Conservation (phyloP, 2,797 vertebrate genomes). For the Oreochromis mossambicus region DNA sequence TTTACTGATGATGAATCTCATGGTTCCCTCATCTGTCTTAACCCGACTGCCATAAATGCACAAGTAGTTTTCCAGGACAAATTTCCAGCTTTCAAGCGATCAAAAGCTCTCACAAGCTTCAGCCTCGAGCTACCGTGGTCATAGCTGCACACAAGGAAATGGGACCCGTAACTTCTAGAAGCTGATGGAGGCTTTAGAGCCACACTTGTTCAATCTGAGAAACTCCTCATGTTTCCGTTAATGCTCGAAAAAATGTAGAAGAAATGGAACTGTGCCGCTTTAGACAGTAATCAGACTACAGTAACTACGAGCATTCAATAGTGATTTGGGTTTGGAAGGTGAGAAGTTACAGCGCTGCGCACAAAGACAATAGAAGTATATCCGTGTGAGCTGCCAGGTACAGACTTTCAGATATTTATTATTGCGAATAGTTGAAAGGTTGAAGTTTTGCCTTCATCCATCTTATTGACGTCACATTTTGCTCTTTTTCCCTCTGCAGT, state of each 20-base stretch:
- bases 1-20: not conserved
- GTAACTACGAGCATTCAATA: not conserved
- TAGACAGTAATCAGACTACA: not conserved
- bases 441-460: not conserved
- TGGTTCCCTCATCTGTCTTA: not conserved
- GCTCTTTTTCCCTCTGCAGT: not conserved
- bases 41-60: not conserved
- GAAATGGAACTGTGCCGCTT: not conserved
- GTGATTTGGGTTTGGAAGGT: not conserved
- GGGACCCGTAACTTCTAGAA: not conserved
- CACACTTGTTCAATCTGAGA: not conserved
- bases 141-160: not conserved
- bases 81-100: not conserved
- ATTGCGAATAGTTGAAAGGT: not conserved
- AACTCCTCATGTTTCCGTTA: not conserved
- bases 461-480: not conserved
- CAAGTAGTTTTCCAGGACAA: not conserved
- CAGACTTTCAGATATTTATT: not conserved
- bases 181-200: not conserved
- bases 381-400: not conserved
- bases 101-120: not conserved
- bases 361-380: rapidly evolving
- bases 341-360: rapidly evolving
- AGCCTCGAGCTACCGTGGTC: not conserved
- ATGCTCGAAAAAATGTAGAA: not conserved